A percentile compares a stretch with the other conserved stretches of the same genome.
phyloP scores from a whole-genome alignment of 2,888 invertebrate species.

The Tiliacea citrago region DNA sequence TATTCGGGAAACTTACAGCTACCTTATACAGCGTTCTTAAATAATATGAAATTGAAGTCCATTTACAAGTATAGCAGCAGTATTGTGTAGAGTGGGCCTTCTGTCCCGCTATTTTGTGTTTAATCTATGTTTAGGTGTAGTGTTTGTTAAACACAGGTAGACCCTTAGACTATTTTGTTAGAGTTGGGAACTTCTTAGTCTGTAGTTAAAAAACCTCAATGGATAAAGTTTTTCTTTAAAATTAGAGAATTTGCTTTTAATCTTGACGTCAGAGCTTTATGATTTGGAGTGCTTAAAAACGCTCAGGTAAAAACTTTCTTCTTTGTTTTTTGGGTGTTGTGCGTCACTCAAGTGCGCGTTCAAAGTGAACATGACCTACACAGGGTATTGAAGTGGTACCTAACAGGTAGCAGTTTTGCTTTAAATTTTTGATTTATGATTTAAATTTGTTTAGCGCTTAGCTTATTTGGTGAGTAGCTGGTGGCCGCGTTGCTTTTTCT shows the following conservation, averaged over 20 bases:
- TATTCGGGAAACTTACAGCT: too few relatives aligned
- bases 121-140: constrained; percentile 1
- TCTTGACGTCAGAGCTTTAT: neutral
- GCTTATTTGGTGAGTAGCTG: too few relatives aligned
- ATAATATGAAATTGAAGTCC: too few relatives aligned
- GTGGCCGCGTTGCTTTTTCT: too few relatives aligned
- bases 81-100: constrained; percentile 6
- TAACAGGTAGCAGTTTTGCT: too few relatives aligned
- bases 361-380: neutral
- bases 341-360: neutral
- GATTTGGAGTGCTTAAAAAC: neutral
- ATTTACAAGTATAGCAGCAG: too few relatives aligned
- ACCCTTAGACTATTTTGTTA: neutral
- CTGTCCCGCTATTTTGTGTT: neutral
- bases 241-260: neutral
- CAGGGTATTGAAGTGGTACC: neutral
- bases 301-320: neutral
- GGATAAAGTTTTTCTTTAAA: constrained; percentile 1
- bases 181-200: neutral
- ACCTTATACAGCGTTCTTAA: too few relatives aligned
- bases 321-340: neutral
- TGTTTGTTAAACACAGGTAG: constrained; percentile 14
- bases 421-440: too few relatives aligned
- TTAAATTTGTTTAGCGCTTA: too few relatives aligned
- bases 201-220: constrained; percentile 8